phyloP scores from a whole-genome alignment of 1,140 invertebrate genomes.

The Conus betulinus region DNA sequence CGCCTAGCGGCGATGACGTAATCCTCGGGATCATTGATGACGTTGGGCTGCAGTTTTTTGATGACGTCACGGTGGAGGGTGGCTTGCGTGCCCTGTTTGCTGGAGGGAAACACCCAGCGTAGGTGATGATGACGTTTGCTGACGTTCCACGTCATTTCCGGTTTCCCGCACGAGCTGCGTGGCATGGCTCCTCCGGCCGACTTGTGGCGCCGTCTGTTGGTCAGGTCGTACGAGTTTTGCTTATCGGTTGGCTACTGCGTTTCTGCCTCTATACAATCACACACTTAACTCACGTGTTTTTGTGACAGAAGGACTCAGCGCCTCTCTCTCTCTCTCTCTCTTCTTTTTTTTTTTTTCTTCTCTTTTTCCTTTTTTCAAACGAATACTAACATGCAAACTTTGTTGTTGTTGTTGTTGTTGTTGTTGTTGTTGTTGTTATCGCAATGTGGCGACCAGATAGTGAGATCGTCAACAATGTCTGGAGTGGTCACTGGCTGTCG shows the following conservation, averaged over 20 bases:
- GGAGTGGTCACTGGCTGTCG: too few relatives aligned
- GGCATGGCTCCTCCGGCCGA: neutral
- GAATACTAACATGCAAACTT: too few relatives aligned
- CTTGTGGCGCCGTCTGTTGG: neutral
- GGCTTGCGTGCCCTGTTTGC: conserved; percentile 28
- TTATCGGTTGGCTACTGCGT: too few relatives aligned
- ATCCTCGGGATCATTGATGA: conserved; percentile 39
- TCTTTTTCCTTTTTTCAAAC: neutral
- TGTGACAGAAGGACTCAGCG: neutral
- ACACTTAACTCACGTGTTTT: too few relatives aligned
- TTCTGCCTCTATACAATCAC: too few relatives aligned
- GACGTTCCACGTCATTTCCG: neutral
- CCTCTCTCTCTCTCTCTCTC: neutral
- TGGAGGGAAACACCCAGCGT: conserved; percentile 20
- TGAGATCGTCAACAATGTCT: too few relatives aligned
- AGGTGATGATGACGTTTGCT: neutral
- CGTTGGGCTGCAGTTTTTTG: conserved; percentile 2
- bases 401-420: too few relatives aligned
- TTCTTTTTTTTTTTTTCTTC: neutral
- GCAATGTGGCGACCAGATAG: too few relatives aligned
- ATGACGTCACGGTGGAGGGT: conserved; percentile 13
- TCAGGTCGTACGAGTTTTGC: neutral
- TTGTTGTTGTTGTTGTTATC: too few relatives aligned
- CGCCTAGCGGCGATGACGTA: conserved; percentile 42
- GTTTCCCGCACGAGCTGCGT: neutral